These are phyloP conservation scores for Eurytoma adleriae DNA, from an alignment of 2,888 invertebrate genomes.

Conservation along the genomic window DNA sequence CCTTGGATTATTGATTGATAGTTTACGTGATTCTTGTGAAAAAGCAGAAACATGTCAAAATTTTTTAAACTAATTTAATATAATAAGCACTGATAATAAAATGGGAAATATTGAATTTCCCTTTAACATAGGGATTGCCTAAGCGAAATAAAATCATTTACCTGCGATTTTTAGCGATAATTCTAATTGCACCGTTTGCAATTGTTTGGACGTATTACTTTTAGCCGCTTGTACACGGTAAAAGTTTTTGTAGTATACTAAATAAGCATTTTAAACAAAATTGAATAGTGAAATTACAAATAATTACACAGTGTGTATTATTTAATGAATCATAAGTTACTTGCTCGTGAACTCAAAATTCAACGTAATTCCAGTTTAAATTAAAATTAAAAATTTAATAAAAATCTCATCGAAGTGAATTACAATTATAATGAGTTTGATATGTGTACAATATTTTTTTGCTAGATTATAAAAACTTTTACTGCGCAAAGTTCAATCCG, in stretches of 20 bases:
- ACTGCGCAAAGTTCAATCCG: constrained; percentile 19
- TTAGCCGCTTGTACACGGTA: constrained; percentile 9
- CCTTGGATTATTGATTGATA: constrained; percentile 35
- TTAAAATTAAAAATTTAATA: neutral
- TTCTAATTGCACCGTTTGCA: neutral
- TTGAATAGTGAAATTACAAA: neutral
- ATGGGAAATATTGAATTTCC: neutral
- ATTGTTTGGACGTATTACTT: constrained; percentile 14
- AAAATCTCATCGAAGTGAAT: too few species aligned
- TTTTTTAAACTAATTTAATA: constrained; percentile 18
- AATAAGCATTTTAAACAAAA: too few species aligned
- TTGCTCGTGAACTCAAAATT: too few species aligned
- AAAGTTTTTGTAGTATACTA: constrained; percentile 18
- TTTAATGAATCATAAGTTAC: too few species aligned
- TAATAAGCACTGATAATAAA: constrained; percentile 23
- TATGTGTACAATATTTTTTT: constrained; percentile 13
- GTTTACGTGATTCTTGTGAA: constrained; percentile 20
- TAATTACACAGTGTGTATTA: too few species aligned
- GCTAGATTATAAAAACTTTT: constrained; percentile 25
- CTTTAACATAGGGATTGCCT: constrained; percentile 7
- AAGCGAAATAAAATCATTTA: constrained; percentile 9
- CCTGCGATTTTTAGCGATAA: neutral
- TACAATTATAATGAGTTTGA: too few species aligned
- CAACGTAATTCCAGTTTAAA: too few species aligned
- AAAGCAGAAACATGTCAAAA: constrained; percentile 5